Evolutionary conservation across 1,140 invertebrate genomes (phyloP), one percentile per base, ranked within the genome.

Genomic region (Drosophila grimshawi): DNA sequence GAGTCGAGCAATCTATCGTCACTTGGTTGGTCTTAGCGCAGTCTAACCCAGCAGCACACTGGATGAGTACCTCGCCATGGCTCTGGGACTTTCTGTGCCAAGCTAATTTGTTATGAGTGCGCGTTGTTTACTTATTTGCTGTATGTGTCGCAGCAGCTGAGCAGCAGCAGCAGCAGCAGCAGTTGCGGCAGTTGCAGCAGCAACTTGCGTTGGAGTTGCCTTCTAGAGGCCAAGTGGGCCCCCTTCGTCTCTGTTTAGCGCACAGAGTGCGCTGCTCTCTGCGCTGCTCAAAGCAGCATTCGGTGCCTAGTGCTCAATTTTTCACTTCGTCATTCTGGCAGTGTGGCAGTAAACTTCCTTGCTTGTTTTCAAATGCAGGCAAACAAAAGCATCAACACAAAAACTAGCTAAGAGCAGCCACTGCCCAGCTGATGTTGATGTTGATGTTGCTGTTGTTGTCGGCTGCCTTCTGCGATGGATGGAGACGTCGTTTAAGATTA

Each of bases 401-500:
- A 75, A 73, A 85, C 73, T 89, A 83, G 82, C 82, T 70, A 80
- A 88, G 80, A 88, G 83, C 83, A 82, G 83, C 71, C 64, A 76
- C 86, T 76, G 67, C 56, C 48, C 69, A 72, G 69, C 63, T 72
- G 63, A 72, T 66, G 74, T 62, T 41, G 52, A 29, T 59, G 52
- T 39, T 53, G 57, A 5, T 53, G 64, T 35, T 39, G 53, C 11
- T 48, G 60, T 48, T 65, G 63, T 3, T 52, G 70, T n/a, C n/a
- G n/a, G n/a, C 19, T 52, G 65, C 30, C 30, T 33, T 19, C 32
- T 29, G 35, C 19, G 85, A 85, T 89, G 85, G 85, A 89, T 89
- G 85, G 85, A 89, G 85, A 89, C 85, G 85, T 89, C 85, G 85
- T 89, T 89, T 89, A 89, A 89, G 85, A 89, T 89, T 89, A 89